These are phyloP conservation scores for Artibeus lituratus DNA, from an alignment of 2,797 vertebrate genomes.

Conservation along the genomic window DNA sequence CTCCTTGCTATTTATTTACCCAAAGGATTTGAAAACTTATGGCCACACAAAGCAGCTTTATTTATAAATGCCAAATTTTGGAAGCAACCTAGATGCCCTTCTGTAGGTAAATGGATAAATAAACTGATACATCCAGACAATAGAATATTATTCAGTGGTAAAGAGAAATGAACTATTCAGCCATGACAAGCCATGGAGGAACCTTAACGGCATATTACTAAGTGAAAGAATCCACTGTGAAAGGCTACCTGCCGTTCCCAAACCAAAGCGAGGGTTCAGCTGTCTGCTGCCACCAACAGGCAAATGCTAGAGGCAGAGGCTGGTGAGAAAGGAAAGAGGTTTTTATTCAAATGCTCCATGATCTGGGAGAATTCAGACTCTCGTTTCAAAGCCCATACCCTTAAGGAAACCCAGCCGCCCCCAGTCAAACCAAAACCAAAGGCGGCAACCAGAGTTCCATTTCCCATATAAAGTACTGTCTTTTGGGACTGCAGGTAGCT, in stretches of 20 bases:
- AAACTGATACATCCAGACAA: not conserved
- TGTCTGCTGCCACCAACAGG: not conserved
- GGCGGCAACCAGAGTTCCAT: not conserved
- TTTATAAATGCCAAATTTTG: not conserved
- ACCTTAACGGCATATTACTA: not conserved
- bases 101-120: not conserved
- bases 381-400: too few species aligned
- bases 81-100: not conserved
- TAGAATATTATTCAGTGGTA: not conserved
- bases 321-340: not conserved
- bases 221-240: not conserved
- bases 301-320: not conserved
- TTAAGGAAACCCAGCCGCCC: not conserved
- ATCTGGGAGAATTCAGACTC: too few species aligned
- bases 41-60: not conserved
- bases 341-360: not conserved
- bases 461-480: not conserved
- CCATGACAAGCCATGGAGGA: not conserved
- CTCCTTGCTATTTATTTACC: not conserved
- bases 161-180: not conserved
- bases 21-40: not conserved
- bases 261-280: not conserved
- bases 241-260: not conserved
- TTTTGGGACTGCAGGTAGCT: not conserved
- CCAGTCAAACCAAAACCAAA: not conserved